Evolutionary conservation across 2,797 vertebrate species (phyloP).

Genomic region (Aselliscus stoliczkanus): DNA sequence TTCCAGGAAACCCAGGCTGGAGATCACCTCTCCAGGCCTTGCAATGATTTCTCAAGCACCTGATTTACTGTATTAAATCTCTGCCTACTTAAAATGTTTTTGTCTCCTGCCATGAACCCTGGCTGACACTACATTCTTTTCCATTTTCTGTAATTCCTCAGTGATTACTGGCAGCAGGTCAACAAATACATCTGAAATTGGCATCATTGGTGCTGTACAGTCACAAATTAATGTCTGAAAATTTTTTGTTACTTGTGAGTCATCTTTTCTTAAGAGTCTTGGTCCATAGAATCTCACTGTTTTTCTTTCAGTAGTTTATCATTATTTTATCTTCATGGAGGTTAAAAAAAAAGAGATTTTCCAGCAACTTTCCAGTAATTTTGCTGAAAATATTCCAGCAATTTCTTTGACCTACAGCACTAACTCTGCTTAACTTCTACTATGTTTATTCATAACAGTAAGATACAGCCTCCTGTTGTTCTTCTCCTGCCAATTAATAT

Average conservation of each 20-base stretch:
- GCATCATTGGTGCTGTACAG: neutral
- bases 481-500: neutral
- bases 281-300: neutral
- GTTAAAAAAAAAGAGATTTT: neutral
- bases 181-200: neutral
- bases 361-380: neutral
- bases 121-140: neutral
- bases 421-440: neutral
- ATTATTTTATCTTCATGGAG: neutral
- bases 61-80: neutral
- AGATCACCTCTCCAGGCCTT: neutral
- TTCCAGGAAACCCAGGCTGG: neutral
- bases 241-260: neutral
- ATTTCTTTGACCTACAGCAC: neutral
- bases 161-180: neutral
- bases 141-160: neutral
- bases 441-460: neutral
- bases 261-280: neutral
- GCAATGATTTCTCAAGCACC: neutral
- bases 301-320: neutral
- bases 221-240: neutral
- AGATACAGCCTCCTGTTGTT: neutral
- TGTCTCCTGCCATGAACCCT: neutral
- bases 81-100: neutral
- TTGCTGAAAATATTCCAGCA: neutral